Evolutionary conservation across 2,888 invertebrate species (phyloP), one percentile per base, ranked within the genome.

Genomic region (Chironomus riparius): DNA sequence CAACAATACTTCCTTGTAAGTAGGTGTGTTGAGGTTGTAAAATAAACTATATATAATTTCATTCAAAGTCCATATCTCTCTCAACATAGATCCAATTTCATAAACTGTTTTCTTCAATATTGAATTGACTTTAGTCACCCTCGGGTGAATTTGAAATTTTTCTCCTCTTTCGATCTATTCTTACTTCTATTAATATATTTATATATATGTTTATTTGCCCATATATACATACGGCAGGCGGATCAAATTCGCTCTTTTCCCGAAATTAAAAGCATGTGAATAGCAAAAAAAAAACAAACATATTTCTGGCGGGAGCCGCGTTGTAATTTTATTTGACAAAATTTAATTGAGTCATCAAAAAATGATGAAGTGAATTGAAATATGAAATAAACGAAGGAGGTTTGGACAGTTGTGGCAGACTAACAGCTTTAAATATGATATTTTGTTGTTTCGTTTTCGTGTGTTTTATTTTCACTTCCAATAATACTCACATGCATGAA

Each of bases 211-310:
- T n/a, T n/a, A n/a, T n/a, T n/a, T n/a, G n/a, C n/a, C n/a, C 4
- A 6, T 24, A 65, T 4, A 18, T 65, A 68, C 68, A 68, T 74
- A 28, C 13, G 47, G 22, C 38, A 6, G n/a, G 15, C 65, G 38
- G 15, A 47, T 68, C 65, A 74, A 65, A 47, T 74, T 74, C 6
- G n/a, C 21, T 24, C 22, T 47, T 74, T 74, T 74, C 74, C 74
- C 68, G 74, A 74, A 74, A 74, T 47, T 74, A 6, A 73, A 73
- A 73, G 47, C 72, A 62, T 61, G 47, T 68, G 74, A 74, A 74
- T 74, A 47, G 68, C 48, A 65, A 74, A 74, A 65, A n/a, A n/a
- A 73, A 12, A 12, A 61, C 22, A 70, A 70, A 47, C 18, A 22
- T 62, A 71, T 18, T 47, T 18, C 22, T 74, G 68, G 74, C 74